Percentiles rank a stretch among this genome's conserved stretches.
phyloP scores from a whole-genome alignment of 2,888 invertebrate genomes.

The Branchipolynoe longqiensis region DNA sequence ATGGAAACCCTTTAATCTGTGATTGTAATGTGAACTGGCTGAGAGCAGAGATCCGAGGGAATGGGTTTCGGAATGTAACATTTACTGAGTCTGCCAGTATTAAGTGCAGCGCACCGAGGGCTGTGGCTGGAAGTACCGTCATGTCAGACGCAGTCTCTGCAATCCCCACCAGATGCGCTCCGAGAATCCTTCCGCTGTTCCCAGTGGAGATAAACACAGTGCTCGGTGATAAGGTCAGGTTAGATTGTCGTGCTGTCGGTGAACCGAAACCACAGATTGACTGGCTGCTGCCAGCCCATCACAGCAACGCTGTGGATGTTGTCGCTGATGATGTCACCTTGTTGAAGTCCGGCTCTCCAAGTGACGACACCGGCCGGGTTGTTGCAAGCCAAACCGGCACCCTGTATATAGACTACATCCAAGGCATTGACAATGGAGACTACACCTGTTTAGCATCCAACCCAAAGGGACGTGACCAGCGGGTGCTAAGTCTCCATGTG shows the following conservation, averaged over 20 bases:
- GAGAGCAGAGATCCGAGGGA: constrained; percentile 8
- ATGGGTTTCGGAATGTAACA: constrained; percentile 35
- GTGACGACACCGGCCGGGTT: constrained; percentile 35
- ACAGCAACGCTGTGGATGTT: background rate
- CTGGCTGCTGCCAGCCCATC: constrained; percentile 64
- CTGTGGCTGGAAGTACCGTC: background rate
- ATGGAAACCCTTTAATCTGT: constrained; percentile 82
- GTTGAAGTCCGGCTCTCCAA: constrained; percentile 54
- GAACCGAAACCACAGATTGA: constrained; percentile 64
- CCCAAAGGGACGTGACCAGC: constrained; percentile 58
- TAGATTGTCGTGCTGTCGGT: constrained; percentile 66
- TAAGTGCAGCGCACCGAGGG: constrained; percentile 21
- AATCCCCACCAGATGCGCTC: constrained; percentile 60
- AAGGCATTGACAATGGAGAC: constrained; percentile 62
- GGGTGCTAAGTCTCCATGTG: constrained; percentile 60
- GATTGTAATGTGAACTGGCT: constrained; percentile 81
- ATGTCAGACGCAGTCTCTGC: background rate
- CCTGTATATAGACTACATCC: constrained; percentile 63
- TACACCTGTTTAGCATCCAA: constrained; percentile 66
- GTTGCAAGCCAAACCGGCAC: constrained; percentile 54
- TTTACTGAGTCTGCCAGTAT: constrained; percentile 21
- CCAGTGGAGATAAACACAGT: constrained; percentile 36
- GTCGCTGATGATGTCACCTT: constrained; percentile 51
- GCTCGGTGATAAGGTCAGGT: constrained; percentile 60
- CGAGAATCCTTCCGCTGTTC: constrained; percentile 64